Evolutionary conservation across 2,113 vertebrate genomes (phyloP), one percentile per base, ranked within the genome.

Genomic region (Laticauda laticaudata): DNA sequence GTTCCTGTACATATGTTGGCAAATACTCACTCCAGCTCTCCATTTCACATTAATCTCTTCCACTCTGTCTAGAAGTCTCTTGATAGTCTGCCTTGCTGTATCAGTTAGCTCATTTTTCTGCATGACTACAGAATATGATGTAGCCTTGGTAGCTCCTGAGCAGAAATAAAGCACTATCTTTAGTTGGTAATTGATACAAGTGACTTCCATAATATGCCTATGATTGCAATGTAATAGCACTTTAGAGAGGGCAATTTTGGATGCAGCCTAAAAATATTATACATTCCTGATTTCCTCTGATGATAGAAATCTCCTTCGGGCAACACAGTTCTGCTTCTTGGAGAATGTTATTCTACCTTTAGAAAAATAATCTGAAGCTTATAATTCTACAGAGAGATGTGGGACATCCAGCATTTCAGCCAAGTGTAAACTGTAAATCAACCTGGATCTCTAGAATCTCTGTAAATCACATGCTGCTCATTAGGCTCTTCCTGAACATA

Each of bases 71-170:
- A 48, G 81, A 90, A 87, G 81, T 93, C 92, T 90, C 92, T 87
- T 90, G 89, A 93, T 87, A 61, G 56, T 61, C 81, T 90, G 75
- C 88, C 89, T 90, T 39, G n/a, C 75, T 3, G 2, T 90, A 90
- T 90, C 89, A 86, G 56, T 64, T 54, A 64, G 88, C 26, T 87
- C 88, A 93, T 93, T 93, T 93, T 93, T 93, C 92, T 90, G 92
- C 81, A 93, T 93, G 92, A 87, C 75, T 90, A 87, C 56, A 4
- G 92, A 87, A 86, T 90, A 93, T 93, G 88, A 93, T 93, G 92
- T 59, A 61, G 92, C 45, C 43, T 90, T 90, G 92, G 81, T 90
- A 81, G 56, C 89, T 93, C 92, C 90, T 93, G 90, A 93, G 75
- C 55, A 87, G 55, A 81, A 57, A 90, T 53, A 89, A 61, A 93